Base-by-base conservation (phyloP, 2,888 invertebrate genomes). In the Thereva unica region DNA sequence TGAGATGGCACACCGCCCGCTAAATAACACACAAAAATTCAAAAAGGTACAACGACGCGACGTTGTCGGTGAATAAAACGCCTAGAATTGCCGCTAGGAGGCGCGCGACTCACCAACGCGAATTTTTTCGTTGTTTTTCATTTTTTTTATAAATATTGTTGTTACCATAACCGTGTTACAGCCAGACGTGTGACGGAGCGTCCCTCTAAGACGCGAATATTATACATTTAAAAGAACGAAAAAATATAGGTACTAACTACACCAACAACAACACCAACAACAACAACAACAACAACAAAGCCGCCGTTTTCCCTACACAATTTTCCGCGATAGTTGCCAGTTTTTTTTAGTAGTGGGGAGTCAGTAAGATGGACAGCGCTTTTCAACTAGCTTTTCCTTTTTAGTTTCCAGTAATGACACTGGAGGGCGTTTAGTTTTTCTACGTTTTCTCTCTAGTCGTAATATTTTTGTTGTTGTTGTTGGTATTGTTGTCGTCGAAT, bases 201-300 rank as follows among this genome's bases (percentile, higher is more conserved):
- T 23, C 23, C 23, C 23, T 23, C 23, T 23, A 23, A 23, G 23
- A 23, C 23, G 23, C 23, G 23, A 23, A 1, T 23, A 23, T 23
- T 23, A 23, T 23, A 23, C 23, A 23, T 23, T 23, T 2, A 23
- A 23, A 23, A 23, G 2, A 23, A 23, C n/a, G n/a, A n/a, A n/a
- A n/a, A n/a, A n/a, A n/a, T n/a, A n/a, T n/a, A n/a, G n/a, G n/a
- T n/a, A 23, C 23, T 23, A 23, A 23, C 23, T 23, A 23, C 23
- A 23, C 23, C 23, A 23, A 23, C 23, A 35, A 61, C 61, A 34
- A 23, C 23, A 23, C 23, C 23, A 23, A 23, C 23, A 35, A 61
- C 61, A 34, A 41, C 5, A 7, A 40, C 41, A 10, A 57, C 38
- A 61, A 50, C 49, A 38, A 61, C 50, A 61, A 49, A 61, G 61